Conservation (phyloP, 2,888 invertebrate species). For the Drosophila picticornis region DNA sequence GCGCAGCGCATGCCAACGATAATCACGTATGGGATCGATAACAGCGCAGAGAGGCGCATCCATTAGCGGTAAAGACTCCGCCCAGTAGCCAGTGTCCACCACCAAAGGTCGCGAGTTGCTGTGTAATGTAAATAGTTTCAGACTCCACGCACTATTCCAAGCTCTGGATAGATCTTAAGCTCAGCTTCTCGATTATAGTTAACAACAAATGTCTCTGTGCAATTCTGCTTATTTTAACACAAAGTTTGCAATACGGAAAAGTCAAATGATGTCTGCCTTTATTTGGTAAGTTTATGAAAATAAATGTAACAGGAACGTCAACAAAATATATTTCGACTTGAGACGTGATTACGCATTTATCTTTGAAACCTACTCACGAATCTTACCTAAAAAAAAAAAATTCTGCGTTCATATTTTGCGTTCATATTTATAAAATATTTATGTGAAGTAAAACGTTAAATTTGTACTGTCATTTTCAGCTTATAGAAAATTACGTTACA, state of each 20-base stretch:
- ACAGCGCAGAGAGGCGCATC: slow-evolving; percentile 90
- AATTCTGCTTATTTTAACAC: neutral
- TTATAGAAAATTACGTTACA: neutral
- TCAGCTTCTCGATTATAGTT: neutral
- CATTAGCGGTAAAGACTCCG: slow-evolving; percentile 88
- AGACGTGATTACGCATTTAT: too few relatives aligned
- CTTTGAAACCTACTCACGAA: neutral
- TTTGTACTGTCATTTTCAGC: neutral
- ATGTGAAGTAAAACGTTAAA: neutral
- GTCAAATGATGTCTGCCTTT: too few relatives aligned
- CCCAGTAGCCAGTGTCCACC: slow-evolving; percentile 89
- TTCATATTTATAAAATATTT: neutral
- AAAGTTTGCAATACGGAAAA: neutral
- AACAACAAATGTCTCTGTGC: neutral
- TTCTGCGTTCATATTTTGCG: neutral
- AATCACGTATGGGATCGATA: slow-evolving; percentile 91
- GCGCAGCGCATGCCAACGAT: slow-evolving; percentile 91
- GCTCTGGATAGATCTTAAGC: neutral
- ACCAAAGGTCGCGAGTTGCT: slow-evolving; percentile 85
- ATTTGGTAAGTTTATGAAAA: too few relatives aligned
- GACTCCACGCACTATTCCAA: neutral
- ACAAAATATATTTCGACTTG: too few relatives aligned
- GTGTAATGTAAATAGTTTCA: neutral
- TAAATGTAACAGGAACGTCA: too few relatives aligned
- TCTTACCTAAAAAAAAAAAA: neutral